Evolutionary conservation across 2,888 invertebrate genomes (phyloP).

Genomic region (Mythimna lalbum): DNA sequence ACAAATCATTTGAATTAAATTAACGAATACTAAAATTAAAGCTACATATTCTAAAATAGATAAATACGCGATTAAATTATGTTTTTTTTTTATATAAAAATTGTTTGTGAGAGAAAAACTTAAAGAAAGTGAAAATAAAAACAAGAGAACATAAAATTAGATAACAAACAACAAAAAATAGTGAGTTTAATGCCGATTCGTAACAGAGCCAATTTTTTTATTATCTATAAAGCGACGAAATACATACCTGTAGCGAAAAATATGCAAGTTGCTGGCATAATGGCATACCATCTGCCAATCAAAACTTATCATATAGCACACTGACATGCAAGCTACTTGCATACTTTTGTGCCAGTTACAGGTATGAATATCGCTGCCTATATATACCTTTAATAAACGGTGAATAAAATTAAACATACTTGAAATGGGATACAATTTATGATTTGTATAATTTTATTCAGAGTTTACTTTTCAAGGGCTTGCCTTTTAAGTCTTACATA

Average conservation of each 20-base stretch:
- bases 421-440: neutral
- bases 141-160: conserved; percentile 86
- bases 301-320: too few relatives aligned
- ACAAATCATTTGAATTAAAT: conserved; percentile 73
- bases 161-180: conserved; percentile 89
- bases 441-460: conserved; percentile 26
- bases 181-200: conserved; percentile 74
- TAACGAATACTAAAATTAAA: conserved; percentile 84
- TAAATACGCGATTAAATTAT: conserved; percentile 85
- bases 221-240: neutral
- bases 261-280: too few relatives aligned
- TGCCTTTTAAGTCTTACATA: conserved; percentile 25
- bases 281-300: too few relatives aligned
- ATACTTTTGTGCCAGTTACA: too few relatives aligned
- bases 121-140: conserved; percentile 74
- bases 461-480: conserved; percentile 10
- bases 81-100: conserved; percentile 65
- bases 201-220: conserved; percentile 63
- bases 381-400: conserved; percentile 20
- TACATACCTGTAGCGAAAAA: too few relatives aligned
- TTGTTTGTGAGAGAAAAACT: conserved; percentile 74
- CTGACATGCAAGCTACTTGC: too few relatives aligned
- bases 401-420: conserved; percentile 16
- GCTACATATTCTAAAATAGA: conserved; percentile 86
- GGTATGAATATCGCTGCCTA: too few relatives aligned